Conservation (phyloP, 2,888 invertebrate species). For the Yponomeuta malinellus region DNA sequence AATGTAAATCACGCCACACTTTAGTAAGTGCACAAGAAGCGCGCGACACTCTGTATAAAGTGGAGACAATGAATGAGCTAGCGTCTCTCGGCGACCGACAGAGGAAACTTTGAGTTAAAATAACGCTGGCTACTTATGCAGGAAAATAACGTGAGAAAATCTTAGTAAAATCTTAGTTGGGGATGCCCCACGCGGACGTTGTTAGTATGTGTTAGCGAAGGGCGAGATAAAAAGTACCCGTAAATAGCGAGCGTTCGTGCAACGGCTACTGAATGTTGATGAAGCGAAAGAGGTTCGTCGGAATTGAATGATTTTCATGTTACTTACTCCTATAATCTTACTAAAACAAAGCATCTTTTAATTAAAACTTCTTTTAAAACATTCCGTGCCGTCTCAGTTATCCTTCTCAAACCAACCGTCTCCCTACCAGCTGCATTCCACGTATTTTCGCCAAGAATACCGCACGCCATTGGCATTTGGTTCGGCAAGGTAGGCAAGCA, state of each 20-base stretch:
- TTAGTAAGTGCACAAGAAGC: constrained; percentile 3
- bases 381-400: not conserved
- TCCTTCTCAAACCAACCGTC: not conserved
- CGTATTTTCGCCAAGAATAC: not conserved
- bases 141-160: not conserved
- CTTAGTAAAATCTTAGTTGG: too few species aligned
- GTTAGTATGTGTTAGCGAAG: too few species aligned
- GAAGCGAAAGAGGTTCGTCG: too few species aligned
- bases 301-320: too few species aligned
- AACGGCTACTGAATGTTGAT: too few species aligned
- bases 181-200: too few species aligned
- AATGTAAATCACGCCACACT: constrained; percentile 6
- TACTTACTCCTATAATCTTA: too few species aligned
- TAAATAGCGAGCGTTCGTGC: too few species aligned
- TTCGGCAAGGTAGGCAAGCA: not conserved
- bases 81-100: not conserved
- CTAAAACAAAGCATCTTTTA: not conserved
- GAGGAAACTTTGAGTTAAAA: not conserved
- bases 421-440: not conserved
- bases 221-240: too few species aligned
- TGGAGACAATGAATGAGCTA: not conserved
- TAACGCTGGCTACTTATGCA: not conserved
- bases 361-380: not conserved
- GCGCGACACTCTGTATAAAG: not conserved
- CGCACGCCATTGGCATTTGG: not conserved